Percentiles rank a stretch among this genome's conserved stretches.
These are phyloP conservation scores for Amiota minor DNA, from an alignment of 2,888 invertebrate genomes.

Conservation along the genomic window DNA sequence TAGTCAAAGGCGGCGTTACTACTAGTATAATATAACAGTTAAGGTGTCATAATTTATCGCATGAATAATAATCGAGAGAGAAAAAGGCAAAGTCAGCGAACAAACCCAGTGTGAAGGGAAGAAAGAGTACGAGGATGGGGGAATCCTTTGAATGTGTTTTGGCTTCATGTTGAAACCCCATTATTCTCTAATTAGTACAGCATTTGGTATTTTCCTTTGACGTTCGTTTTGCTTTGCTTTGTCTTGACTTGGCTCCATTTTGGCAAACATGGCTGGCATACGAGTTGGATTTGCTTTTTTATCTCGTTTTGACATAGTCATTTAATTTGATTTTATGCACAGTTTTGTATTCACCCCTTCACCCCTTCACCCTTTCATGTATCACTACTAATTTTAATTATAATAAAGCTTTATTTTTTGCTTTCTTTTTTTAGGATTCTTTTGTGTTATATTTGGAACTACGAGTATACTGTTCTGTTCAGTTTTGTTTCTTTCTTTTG, in stretches of 20 bases:
- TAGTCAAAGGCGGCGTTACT: constrained; percentile 1
- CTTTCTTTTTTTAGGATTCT: neutral
- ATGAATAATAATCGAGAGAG: constrained; percentile 13
- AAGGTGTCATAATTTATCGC: constrained; percentile 32
- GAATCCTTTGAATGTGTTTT: neutral
- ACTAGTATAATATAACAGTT: constrained; percentile 26
- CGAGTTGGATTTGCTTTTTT: neutral
- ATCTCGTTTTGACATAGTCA: neutral
- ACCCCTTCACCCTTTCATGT: no score
- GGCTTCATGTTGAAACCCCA: constrained; percentile 26
- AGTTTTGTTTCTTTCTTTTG: constrained; percentile 36
- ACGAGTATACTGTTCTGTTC: constrained; percentile 11
- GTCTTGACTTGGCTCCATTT: neutral
- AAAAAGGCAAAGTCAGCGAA: neutral
- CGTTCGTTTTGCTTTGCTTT: no score
- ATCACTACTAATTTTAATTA: no score
- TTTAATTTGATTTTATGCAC: no score
- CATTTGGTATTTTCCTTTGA: constrained; percentile 22
- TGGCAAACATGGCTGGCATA: neutral
- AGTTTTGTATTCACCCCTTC: no score
- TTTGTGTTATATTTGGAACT: neutral
- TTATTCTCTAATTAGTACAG: constrained; percentile 48
- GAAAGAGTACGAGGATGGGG: neutral
- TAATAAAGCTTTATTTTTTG: no score
- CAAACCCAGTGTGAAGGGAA: neutral